Conservation (phyloP, 2,797 vertebrate species). For the Sorex maritimensis region DNA sequence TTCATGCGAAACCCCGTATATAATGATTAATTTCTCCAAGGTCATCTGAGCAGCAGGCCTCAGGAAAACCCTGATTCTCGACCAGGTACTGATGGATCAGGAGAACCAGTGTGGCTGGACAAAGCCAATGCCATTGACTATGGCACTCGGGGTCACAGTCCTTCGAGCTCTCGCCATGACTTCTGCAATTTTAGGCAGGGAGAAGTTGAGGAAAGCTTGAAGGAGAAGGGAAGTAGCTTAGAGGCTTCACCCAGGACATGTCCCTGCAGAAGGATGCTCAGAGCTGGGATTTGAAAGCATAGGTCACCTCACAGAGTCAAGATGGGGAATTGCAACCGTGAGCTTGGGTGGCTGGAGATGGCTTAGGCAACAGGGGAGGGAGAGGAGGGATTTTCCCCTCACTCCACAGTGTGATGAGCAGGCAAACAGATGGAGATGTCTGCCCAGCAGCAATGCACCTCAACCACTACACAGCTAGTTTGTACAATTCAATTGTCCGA, state of each 20-base stretch:
- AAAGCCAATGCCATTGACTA: neutral
- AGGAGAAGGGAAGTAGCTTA: slow-evolving; percentile 4
- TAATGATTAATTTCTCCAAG: slow-evolving; percentile 43
- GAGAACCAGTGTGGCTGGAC: neutral
- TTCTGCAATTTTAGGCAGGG: neutral
- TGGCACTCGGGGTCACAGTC: neutral
- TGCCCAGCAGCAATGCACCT: no score
- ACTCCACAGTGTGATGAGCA: neutral
- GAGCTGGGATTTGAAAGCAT: no score
- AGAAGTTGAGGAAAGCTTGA: neutral
- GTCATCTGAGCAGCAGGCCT: neutral
- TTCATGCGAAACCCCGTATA: slow-evolving; percentile 33
- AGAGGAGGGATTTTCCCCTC: neutral
- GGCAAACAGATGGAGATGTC: no score
- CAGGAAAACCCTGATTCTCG: neutral
- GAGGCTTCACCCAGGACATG: neutral
- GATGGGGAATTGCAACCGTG: neutral
- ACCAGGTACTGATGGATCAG: neutral
- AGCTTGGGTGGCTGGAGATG: neutral
- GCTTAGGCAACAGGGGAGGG: neutral
- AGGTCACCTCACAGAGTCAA: neutral
- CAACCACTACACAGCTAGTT: no score
- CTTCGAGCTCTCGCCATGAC: neutral
- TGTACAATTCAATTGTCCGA: slow-evolving; percentile 67
- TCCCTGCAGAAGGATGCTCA: neutral